Base-by-base conservation (phyloP, 1,140 invertebrate genomes). In the Lithobius niger region DNA sequence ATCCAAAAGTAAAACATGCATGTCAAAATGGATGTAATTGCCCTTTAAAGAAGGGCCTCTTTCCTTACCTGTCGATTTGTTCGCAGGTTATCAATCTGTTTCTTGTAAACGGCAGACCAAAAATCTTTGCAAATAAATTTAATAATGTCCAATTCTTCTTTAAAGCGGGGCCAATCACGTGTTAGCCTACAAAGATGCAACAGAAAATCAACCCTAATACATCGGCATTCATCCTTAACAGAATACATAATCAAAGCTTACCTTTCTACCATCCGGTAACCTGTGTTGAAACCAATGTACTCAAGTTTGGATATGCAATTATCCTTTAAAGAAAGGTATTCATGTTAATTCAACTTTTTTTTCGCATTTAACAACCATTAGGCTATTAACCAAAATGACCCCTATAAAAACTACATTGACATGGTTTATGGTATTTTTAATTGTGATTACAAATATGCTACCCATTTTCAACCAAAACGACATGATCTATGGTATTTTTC, bases 41-140 rank as follows among this genome's bases (percentile, higher is more conserved):
- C n/a, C n/a, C n/a, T n/a, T n/a, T n/a, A n/a, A n/a, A n/a, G n/a
- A n/a, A n/a, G n/a, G n/a, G n/a, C n/a, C n/a, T n/a, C n/a, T n/a
- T n/a, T n/a, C n/a, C n/a, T n/a, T n/a, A n/a, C n/a, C n/a, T n/a
- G n/a, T n/a, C n/a, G 93, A 73, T 99, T 99, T 16, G 96, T 99
- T 61, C 94, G 74, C n/a, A 99, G 74, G 73, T 97, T 98, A 68
- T 99, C 95, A 55, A 98, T 91, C 73, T 97, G 94, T 69, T 98
- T 99, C 64, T 95, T 95, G 69, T 95, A 98, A 21, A 97, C 80
- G 26, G 84, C 82, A 22, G 83, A 85, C 96, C 96, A 99, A 66
- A 98, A 96, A 67, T 99, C 96, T 60, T 96, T 99, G 67, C 96
- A 99, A 40, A 99, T 91, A 64, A 97, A 99, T 71, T 99, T 99